Conservation (phyloP, 2,113 vertebrate genomes). For the Centrocercus urophasianus region DNA sequence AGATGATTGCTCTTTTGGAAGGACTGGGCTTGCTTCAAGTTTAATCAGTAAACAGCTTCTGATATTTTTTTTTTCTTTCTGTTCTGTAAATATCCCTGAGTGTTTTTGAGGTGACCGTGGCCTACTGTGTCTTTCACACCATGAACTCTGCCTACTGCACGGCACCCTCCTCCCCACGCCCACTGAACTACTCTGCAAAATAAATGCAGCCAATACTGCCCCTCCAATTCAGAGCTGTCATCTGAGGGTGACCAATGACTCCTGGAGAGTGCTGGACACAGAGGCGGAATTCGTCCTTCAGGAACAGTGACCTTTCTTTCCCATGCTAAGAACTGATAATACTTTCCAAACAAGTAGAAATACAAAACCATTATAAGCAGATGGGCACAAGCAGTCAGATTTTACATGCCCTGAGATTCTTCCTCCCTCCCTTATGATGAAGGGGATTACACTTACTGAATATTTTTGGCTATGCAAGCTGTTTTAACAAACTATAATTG, state of each 20-base stretch:
- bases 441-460: neutral
- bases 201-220: constrained; percentile 39
- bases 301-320: constrained; percentile 32
- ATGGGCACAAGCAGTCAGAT: constrained; percentile 3
- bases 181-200: constrained; percentile 38
- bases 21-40: constrained; percentile 62
- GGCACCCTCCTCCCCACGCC: constrained; percentile 18
- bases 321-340: neutral
- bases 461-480: neutral
- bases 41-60: constrained; percentile 74
- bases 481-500: neutral
- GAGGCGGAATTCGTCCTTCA: constrained; percentile 49
- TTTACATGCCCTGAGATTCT: neutral
- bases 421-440: neutral
- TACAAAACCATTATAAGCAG: neutral
- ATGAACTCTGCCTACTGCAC: neutral
- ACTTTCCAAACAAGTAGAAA: neutral
- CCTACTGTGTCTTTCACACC: constrained; percentile 50
- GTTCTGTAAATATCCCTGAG: constrained; percentile 35
- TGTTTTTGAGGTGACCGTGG: constrained; percentile 65
- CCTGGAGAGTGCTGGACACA: constrained; percentile 6
- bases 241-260: constrained; percentile 50
- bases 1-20: constrained; percentile 72
- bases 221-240: constrained; percentile 68
- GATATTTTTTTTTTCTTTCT: constrained; percentile 22